phyloP scores from a whole-genome alignment of 1,140 invertebrate genomes.

The Euwallacea fornicatus region DNA sequence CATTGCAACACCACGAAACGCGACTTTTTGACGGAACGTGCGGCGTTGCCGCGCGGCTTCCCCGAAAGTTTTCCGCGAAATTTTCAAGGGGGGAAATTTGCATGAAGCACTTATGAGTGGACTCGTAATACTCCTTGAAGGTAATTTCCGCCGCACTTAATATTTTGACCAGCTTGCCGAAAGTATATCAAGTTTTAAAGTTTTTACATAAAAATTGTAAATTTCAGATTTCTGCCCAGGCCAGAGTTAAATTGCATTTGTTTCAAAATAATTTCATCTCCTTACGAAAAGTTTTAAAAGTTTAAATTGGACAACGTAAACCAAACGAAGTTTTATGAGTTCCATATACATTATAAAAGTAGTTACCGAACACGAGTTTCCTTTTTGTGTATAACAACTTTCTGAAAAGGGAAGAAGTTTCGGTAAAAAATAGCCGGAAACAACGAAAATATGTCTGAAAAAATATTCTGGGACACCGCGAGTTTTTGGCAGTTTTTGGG shows the following conservation, averaged over 20 bases:
- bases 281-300: slow-evolving; percentile 36
- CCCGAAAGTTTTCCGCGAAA: too few species aligned
- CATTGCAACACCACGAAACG: background rate
- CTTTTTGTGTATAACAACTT: slow-evolving; percentile 31
- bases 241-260: slow-evolving; percentile 47
- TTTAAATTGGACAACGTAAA: slow-evolving; percentile 48
- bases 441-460: slow-evolving; percentile 27
- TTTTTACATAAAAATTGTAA: slow-evolving; percentile 39
- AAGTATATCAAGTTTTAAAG: background rate
- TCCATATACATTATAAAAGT: slow-evolving; percentile 50
- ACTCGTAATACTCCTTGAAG: too few species aligned
- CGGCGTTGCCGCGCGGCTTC: too few species aligned
- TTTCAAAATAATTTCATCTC: slow-evolving; percentile 49
- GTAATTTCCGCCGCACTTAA: too few species aligned
- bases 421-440: slow-evolving; percentile 13
- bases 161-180: background rate
- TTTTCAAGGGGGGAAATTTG: too few species aligned
- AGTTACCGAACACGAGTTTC: slow-evolving; percentile 42
- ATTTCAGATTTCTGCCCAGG: slow-evolving; percentile 32
- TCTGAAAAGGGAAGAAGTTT: slow-evolving; percentile 4
- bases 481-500: too few species aligned
- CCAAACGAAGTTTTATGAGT: slow-evolving; percentile 49
- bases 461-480: slow-evolving; percentile 12
- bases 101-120: too few species aligned
- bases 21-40: too few species aligned